Percentiles rank a stretch among this genome's conserved stretches.
Conservation (phyloP, 2,888 invertebrate genomes). For the Macrophya annulata region DNA sequence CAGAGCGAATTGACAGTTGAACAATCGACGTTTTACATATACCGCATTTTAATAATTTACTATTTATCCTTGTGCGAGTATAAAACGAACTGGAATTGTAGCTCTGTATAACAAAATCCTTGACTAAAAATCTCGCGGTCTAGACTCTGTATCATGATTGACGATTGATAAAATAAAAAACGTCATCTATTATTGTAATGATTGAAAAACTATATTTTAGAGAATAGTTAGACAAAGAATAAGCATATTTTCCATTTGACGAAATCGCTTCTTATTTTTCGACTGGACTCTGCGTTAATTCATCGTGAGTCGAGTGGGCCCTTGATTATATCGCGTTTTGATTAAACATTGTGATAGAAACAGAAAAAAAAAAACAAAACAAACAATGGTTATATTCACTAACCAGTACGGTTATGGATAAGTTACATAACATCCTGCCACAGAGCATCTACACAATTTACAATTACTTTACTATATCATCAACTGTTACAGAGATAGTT, state of each 20-base stretch:
- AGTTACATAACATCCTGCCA: conserved; percentile 64
- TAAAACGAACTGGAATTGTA: background rate
- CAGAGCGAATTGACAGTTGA: background rate
- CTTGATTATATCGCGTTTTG: conserved; percentile 17
- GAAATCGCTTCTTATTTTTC: background rate
- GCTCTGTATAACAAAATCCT: conserved; percentile 2
- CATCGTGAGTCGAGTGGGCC: background rate
- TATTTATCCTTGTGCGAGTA: conserved; percentile 16
- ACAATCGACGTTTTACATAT: background rate
- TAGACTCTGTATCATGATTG: conserved; percentile 1
- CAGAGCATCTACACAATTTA: conserved; percentile 64
- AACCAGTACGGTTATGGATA: conserved; percentile 43
- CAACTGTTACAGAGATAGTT: conserved; percentile 61
- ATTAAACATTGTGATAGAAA: conserved; percentile 37
- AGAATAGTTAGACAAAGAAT: background rate
- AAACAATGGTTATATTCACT: conserved; percentile 35
- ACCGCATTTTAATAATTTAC: background rate
- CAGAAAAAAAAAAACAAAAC: too few species aligned
- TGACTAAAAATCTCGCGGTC: conserved; percentile 22
- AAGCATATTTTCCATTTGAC: background rate
- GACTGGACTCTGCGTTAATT: background rate
- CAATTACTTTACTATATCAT: conserved; percentile 65
- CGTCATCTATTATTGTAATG: background rate
- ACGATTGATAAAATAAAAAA: background rate
- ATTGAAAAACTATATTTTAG: background rate